A percentile compares a stretch with the other conserved stretches of the same genome.
These are phyloP conservation scores for Pachypsylla venusta DNA, from an alignment of 1,140 invertebrate genomes.

Conservation along the genomic window DNA sequence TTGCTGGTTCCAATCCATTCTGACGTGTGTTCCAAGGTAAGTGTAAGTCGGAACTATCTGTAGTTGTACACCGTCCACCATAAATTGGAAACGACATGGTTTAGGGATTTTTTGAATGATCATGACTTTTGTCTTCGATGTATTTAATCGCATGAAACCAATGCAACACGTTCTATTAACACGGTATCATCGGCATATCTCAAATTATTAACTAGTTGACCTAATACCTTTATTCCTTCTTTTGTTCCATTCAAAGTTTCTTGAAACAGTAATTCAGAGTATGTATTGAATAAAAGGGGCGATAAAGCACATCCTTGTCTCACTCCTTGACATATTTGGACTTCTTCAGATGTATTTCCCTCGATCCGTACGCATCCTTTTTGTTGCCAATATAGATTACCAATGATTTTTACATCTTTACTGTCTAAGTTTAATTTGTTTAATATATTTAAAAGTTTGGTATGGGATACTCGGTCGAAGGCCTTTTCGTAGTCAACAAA, in stretches of 20 bases:
- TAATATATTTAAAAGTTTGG: conserved; percentile 17
- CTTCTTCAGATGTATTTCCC: conserved; percentile 15
- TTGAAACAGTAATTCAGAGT: conserved; percentile 17
- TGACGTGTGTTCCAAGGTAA: not conserved
- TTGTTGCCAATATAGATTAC: not conserved
- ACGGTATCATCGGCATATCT: too few species aligned
- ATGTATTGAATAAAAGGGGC: conserved; percentile 27
- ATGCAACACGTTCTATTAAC: not conserved
- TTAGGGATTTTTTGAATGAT: too few species aligned
- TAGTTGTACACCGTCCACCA: not conserved
- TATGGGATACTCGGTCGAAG: conserved; percentile 16
- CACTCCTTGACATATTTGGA: conserved; percentile 20
- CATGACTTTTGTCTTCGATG: not conserved
- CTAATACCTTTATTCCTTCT: conserved; percentile 10
- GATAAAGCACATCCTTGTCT: conserved; percentile 26
- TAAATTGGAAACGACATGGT: too few species aligned
- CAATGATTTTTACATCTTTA: not conserved
- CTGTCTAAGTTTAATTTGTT: not conserved
- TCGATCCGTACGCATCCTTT: not conserved
- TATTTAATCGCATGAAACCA: not conserved
- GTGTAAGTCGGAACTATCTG: not conserved
- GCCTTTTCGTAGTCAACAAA: conserved; percentile 19
- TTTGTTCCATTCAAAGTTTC: conserved; percentile 11
- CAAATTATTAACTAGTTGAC: conserved; percentile 14
- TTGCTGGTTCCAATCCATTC: conserved; percentile 1